Base-by-base conservation (phyloP, 2,797 vertebrate species). In the Oryzias sinensis region DNA sequence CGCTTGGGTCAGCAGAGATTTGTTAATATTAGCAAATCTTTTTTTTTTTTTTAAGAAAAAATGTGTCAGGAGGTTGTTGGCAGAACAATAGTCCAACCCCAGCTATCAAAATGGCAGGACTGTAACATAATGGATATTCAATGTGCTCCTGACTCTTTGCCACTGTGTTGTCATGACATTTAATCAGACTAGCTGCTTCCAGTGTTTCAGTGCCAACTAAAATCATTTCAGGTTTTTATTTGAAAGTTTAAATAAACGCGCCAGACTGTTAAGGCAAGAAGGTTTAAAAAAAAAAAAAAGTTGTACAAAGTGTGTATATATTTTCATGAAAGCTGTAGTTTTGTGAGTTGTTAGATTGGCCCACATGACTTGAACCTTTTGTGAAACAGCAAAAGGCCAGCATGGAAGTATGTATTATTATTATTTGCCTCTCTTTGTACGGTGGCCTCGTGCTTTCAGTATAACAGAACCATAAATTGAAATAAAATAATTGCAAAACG, bases 261-360 rank as follows among this genome's bases (percentile, higher is more conserved):
- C 54, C 44, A 72, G 57, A 64, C 47, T 65, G 63, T 62, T 53
- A 9, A 1, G 22, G 22, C 15, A 45, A 53, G 53, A 73, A 33
- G 80, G 91, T 22, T 22, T 87, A 88, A 89, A 76, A 66, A 69
- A 72, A 55, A 74, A 62, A 64, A n/a, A n/a, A n/a, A n/a, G 49
- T 29, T 88, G 84, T 82, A 83, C 63, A 76, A 76, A 83, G 68
- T 72, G 70, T 76, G 43, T 68, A 22, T 60, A 70, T 84, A 72
- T 80, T 79, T 75, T 55, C 63, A 66, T 79, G 68, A 59, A 72
- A 59, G 51, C 58, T n/a, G 57, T 76, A 24, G 66, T 64, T 67
- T 75, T 72, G 56, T 59, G 61, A 69, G 58, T 71, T 65, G n/a
- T 77, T 67, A 17, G 43, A 67, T 53, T 53, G 79, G 14, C 27